Evolutionary conservation across 1,140 invertebrate species (phyloP), one percentile per base, ranked within the genome.

Genomic region (Drosophila seguyi): DNA sequence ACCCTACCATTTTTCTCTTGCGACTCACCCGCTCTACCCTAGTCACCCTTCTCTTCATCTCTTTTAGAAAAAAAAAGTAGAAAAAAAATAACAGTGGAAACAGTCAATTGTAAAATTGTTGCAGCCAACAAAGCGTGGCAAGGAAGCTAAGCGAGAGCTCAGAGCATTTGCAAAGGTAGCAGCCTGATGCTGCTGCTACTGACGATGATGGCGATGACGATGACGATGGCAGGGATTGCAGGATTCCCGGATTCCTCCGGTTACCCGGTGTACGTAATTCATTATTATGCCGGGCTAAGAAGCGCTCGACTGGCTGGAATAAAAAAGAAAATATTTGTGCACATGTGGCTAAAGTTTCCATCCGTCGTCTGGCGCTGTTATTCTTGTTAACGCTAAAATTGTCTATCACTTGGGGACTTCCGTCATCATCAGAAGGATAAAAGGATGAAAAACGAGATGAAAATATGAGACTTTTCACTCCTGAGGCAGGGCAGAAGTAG

Each of bases 51-150:
- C 18, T 6, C 25, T 25, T 13, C 31, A 36, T 36, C 18, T 31
- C 20, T 53, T 63, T 74, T 22, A 36, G 47, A 75, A 31, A 27
- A 44, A 66, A 20, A 63, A n/a, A n/a, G n/a, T n/a, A n/a, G n/a
- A n/a, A n/a, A 29, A 36, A 47, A 74, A 50, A 48, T 48, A 72
- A 69, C 38, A 45, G 50, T 48, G 45, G 63, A 87, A 79, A 86
- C 75, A 87, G 79, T 87, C 84, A 84, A 87, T 87, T 87, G 84
- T 87, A 84, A 87, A 87, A 88, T 84, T 88, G 84, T 76, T 79
- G 67, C 80, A 75, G 81, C 72, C 68, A 77, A 67, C 83, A 87
- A 80, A 84, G 73, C 68, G 74, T 78, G 38, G 59, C 62, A 50
- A 75, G 71, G 36, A 41, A 72, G 66, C 68, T 72, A 72, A 72